These are phyloP conservation scores for Megaceryle torquata DNA, from an alignment of 2,113 vertebrate genomes.

Conservation along the genomic window DNA sequence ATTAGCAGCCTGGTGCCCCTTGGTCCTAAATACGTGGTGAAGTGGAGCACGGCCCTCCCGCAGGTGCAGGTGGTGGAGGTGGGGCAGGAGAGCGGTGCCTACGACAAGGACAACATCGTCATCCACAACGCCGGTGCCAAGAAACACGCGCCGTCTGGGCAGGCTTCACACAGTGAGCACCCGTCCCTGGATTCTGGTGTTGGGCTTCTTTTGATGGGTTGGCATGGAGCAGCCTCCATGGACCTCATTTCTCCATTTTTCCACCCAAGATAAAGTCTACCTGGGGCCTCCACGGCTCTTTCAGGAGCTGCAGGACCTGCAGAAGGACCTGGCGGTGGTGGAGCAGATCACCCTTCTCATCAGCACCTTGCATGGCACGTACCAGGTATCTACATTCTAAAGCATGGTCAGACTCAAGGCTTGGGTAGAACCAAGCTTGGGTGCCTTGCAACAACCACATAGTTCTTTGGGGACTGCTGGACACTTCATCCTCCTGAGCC, in stretches of 20 bases:
- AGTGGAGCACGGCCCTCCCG: slow-evolving; percentile 90
- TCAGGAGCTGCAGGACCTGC: slow-evolving; percentile 94
- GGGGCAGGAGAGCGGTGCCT: slow-evolving; percentile 81
- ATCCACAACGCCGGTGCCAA: slow-evolving; percentile 77
- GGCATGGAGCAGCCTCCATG: background rate
- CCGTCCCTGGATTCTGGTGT: rapidly evolving
- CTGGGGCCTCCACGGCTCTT: slow-evolving; percentile 91
- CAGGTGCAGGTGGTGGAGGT: slow-evolving; percentile 93
- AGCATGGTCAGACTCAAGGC: rapidly evolving
- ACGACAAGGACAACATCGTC: slow-evolving; percentile 79
- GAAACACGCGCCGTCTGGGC: slow-evolving; percentile 44
- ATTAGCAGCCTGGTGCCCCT: slow-evolving; percentile 92
- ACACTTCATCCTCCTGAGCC: no score
- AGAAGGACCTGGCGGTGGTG: slow-evolving; percentile 91
- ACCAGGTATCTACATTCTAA: slow-evolving; percentile 78
- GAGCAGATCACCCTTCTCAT: slow-evolving; percentile 91
- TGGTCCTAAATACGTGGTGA: slow-evolving; percentile 92
- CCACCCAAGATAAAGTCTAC: slow-evolving; percentile 81
- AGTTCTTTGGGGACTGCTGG: rapidly evolving
- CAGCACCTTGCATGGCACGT: slow-evolving; percentile 90
- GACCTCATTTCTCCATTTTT: background rate
- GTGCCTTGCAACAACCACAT: rapidly evolving
- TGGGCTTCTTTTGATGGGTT: background rate
- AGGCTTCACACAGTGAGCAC: slow-evolving; percentile 69
- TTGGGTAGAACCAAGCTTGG: background rate